Conservation (phyloP, 2,113 vertebrate species). For the Malaclemys terrapin region DNA sequence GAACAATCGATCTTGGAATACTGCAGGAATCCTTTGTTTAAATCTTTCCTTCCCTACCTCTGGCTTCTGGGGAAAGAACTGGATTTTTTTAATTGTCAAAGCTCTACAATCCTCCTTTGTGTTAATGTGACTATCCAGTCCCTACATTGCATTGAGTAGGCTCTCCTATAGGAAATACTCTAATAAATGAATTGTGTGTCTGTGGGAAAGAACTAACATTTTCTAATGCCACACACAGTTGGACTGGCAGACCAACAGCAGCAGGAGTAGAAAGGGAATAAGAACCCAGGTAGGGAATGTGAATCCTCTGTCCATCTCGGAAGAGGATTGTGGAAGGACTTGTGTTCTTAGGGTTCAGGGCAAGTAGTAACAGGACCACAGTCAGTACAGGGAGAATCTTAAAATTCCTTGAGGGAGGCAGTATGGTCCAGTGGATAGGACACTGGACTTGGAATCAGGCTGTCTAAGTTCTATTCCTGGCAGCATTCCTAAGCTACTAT, state of each 20-base stretch:
- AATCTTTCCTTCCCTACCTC: too few relatives aligned
- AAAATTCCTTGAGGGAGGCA: background rate
- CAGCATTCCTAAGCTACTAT: background rate
- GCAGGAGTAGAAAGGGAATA: background rate
- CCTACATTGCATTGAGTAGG: background rate
- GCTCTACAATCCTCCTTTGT: background rate
- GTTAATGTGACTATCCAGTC: background rate
- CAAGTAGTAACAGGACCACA: fast-evolving
- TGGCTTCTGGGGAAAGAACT: too few relatives aligned
- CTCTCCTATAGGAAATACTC: background rate
- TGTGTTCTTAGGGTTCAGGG: background rate
- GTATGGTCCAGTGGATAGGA: background rate
- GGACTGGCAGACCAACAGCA: background rate
- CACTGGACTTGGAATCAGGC: fast-evolving
- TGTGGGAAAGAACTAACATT: background rate
- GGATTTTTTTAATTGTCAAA: background rate
- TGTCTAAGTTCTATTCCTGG: background rate
- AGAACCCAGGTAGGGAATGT: background rate
- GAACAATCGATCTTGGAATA: background rate
- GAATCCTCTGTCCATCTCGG: background rate
- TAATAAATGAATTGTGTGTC: background rate
- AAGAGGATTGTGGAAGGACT: background rate
- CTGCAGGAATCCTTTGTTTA: background rate
- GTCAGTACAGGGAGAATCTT: fast-evolving
- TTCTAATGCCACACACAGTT: background rate